Conservation (phyloP, 2,888 invertebrate species). For the Meloe dianella region DNA sequence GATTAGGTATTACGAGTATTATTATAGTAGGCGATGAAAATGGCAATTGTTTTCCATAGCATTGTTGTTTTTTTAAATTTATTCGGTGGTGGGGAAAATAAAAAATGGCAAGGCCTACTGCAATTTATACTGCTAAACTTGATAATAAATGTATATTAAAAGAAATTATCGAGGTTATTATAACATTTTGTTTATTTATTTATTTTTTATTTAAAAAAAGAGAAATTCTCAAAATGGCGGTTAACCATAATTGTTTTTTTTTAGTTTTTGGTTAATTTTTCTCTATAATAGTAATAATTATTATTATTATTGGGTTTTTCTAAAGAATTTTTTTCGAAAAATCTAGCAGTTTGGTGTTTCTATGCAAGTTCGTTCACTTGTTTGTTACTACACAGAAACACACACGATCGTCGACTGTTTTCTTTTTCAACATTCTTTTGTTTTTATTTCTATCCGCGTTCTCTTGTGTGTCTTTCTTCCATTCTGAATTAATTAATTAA, state of each 20-base stretch:
- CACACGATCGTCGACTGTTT: neutral
- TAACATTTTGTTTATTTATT: no score
- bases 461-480: neutral
- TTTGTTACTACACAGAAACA: neutral
- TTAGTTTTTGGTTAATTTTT: no score
- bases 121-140: neutral
- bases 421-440: neutral
- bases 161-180: neutral
- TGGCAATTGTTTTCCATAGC: neutral
- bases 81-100: neutral
- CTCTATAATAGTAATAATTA: no score
- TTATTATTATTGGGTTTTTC: no score
- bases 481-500: neutral
- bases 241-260: no score
- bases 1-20: neutral
- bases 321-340: neutral
- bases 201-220: no score
- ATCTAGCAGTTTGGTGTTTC: neutral
- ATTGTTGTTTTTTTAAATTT: no score
- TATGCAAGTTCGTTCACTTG: constrained; percentile 7
- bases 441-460: neutral
- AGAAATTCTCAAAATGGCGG: no score
- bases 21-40: neutral
- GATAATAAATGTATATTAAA: neutral
- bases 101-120: neutral